These are phyloP conservation scores for Pterocles burchelli DNA, from an alignment of 2,113 vertebrate genomes.

Conservation along the genomic window DNA sequence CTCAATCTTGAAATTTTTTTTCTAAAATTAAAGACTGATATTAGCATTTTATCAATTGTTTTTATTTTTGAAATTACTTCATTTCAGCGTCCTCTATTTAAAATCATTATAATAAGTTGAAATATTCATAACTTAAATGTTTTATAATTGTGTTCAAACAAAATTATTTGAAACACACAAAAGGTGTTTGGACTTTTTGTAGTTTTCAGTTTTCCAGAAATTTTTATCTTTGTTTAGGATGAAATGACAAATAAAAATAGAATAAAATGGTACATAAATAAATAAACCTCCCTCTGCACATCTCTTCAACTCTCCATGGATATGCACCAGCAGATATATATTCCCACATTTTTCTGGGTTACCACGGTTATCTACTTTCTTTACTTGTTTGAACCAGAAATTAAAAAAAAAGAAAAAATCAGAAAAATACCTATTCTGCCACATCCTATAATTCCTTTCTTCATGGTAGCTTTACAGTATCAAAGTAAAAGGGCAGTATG, in stretches of 20 bases:
- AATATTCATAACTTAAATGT: not conserved
- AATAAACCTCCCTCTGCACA: not conserved
- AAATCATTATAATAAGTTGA: not conserved
- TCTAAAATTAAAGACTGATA: not conserved
- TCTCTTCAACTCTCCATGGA: not conserved
- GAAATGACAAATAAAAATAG: not conserved
- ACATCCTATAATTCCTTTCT: not conserved
- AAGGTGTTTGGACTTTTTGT: not conserved
- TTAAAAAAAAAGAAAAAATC: not conserved
- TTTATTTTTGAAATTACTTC: not conserved
- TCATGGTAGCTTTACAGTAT: not conserved
- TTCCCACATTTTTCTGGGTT: not conserved
- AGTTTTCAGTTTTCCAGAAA: not conserved
- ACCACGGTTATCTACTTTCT: not conserved
- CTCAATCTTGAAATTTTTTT: not conserved
- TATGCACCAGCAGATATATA: not conserved
- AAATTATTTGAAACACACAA: not conserved
- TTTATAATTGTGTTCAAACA: not conserved
- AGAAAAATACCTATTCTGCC: not conserved
- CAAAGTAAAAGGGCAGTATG: not conserved
- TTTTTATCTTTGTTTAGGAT: not conserved
- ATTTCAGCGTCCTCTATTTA: not conserved
- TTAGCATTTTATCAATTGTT: not conserved
- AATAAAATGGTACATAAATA: not conserved
- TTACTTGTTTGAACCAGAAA: not conserved